Evolutionary conservation across 2,888 invertebrate genomes (phyloP).

Genomic region (Stratiomys singularior): DNA sequence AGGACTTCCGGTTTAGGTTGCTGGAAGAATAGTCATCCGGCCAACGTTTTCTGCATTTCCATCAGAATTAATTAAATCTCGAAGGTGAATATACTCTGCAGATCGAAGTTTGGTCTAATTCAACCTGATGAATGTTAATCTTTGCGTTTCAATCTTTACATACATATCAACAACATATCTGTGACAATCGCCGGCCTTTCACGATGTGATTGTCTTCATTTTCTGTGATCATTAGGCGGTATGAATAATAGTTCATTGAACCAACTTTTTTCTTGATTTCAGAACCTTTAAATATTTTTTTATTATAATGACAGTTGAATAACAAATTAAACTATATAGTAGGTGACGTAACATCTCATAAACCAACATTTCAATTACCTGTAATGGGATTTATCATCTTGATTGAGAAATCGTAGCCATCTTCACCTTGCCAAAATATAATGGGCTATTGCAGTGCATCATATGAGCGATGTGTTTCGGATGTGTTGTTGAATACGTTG

Average conservation of each 20-base stretch:
- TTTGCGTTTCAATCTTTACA: constrained; percentile 24
- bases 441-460: constrained; percentile 61
- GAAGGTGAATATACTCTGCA: constrained; percentile 21
- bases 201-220: constrained; percentile 29
- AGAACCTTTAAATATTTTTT: background rate
- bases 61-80: constrained; percentile 34
- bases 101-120: constrained; percentile 35
- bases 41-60: constrained; percentile 26
- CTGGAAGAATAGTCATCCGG: constrained; percentile 24
- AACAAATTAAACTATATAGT: constrained; percentile 2
- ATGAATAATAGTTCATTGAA: constrained; percentile 25
- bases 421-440: constrained; percentile 56
- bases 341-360: background rate
- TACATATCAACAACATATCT: constrained; percentile 22
- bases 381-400: too few species aligned
- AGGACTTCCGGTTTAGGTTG: constrained; percentile 28
- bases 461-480: constrained; percentile 57
- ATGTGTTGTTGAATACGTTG: constrained; percentile 54
- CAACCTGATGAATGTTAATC: constrained; percentile 24
- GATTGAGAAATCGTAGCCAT: constrained; percentile 55
- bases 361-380: background rate
- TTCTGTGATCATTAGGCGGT: constrained; percentile 12
- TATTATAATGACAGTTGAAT: background rate
- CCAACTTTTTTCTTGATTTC: constrained; percentile 30
- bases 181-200: constrained; percentile 2